Evolutionary conservation across 2,797 vertebrate genomes (phyloP), one percentile per base, ranked within the genome.

Genomic region (Gallinago solitaria): DNA sequence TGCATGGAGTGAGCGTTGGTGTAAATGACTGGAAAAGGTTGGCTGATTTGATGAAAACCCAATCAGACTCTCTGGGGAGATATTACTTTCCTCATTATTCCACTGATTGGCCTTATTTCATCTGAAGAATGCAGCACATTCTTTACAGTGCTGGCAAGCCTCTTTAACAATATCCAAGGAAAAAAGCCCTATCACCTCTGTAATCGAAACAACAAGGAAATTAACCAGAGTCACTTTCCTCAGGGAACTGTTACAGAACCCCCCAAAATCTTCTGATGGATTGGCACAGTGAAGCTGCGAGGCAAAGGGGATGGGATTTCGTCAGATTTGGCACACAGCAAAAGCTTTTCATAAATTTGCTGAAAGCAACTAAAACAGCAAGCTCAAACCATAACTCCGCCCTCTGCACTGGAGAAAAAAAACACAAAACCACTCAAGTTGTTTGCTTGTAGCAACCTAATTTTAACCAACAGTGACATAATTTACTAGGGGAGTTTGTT

Each of bases 31-130:
- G 97, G 98, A 98, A 98, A 98, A 98, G 98, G 97, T 98, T 98
- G 98, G 98, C 98, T 98, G 98, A 98, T 98, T 98, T 98, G 98
- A 98, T 98, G 98, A 98, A 98, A 98, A 98, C 98, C 98, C 98
- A 98, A 98, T 98, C 98, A 98, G 98, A 98, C 98, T 98, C 98
- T 98, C 98, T 92, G 85, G 98, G 98, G 99, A 98, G 98, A 98
- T 98, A 98, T 99, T 98, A 98, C 98, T 98, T 98, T 98, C 98
- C 98, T 99, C 98, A 98, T 99, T 99, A 98, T 98, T 98, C 98
- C 98, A 97, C 98, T 98, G 98, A 99, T 98, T 98, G 98, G 98
- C 98, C 98, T 98, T 98, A 98, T 98, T 98, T 98, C 98, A 98
- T 98, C 98, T 98, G 98, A 98, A 98, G 98, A 98, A 98, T 98